Conservation (phyloP, 2,113 vertebrate genomes). For the Toxotes jaculatrix region DNA sequence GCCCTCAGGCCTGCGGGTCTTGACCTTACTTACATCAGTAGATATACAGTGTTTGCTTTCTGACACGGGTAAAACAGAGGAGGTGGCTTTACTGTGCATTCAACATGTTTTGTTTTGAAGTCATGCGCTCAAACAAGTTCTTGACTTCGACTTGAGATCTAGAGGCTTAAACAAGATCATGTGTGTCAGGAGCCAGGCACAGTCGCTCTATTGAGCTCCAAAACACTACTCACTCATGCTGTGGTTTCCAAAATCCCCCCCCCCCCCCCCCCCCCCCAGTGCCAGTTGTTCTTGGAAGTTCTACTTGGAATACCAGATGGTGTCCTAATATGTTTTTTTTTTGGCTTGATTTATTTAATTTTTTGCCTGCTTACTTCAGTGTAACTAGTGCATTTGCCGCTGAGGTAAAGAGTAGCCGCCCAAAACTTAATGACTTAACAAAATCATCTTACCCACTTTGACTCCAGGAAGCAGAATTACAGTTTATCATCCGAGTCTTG, state of each 20-base stretch:
- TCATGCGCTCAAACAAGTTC: conserved; percentile 41
- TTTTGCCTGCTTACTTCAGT: conserved; percentile 16
- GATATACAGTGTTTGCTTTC: conserved; percentile 32
- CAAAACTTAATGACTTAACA: conserved; percentile 22
- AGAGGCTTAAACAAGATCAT: conserved; percentile 59
- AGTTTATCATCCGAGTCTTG: conserved; percentile 4
- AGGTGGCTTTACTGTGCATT: conserved; percentile 15
- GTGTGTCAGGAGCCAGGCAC: conserved; percentile 40
- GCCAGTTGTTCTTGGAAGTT: conserved; percentile 69
- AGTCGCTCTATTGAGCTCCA: conserved; percentile 27
- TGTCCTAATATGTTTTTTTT: conserved; percentile 60
- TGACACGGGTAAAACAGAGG: neutral
- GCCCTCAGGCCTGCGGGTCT: neutral
- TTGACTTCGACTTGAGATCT: conserved; percentile 45
- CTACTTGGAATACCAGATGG: conserved; percentile 48
- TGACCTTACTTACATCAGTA: conserved; percentile 9
- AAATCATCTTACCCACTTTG: conserved; percentile 16
- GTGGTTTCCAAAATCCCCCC: conserved; percentile 36
- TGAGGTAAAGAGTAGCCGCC: conserved; percentile 9
- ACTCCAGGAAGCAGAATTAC: conserved; percentile 25
- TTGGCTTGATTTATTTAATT: conserved; percentile 1
- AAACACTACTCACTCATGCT: conserved; percentile 44
- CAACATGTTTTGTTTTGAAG: conserved; percentile 35
- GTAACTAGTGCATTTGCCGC: conserved; percentile 13
- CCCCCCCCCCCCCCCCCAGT: conserved; percentile 6